Evolutionary conservation across 2,888 invertebrate genomes (phyloP).

Genomic region (Merodon equestris): DNA sequence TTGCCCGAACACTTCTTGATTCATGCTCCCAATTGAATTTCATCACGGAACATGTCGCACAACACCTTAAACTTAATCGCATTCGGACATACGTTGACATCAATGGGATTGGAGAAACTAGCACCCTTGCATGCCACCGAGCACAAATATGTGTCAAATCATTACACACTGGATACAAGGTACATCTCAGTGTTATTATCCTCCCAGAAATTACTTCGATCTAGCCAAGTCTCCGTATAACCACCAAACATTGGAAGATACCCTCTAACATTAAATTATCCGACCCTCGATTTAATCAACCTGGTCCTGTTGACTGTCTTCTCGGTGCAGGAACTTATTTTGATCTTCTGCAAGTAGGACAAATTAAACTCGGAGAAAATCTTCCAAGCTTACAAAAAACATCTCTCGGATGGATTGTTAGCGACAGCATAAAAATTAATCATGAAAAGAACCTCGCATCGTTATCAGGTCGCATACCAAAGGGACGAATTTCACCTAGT

Average conservation of each 20-base stretch:
- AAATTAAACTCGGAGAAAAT: constrained; percentile 42
- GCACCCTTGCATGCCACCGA: constrained; percentile 20
- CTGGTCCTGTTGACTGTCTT: constrained; percentile 40
- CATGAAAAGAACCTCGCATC: not conserved
- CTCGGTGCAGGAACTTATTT: constrained; percentile 54
- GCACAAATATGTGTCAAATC: constrained; percentile 25
- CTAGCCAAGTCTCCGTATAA: constrained; percentile 25
- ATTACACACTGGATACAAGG: constrained; percentile 14
- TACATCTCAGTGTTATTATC: constrained; percentile 30
- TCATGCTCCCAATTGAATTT: constrained; percentile 39
- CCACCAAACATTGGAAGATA: constrained; percentile 46
- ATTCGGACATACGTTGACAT: not conserved
- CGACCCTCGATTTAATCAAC: constrained; percentile 43
- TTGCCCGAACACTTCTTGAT: constrained; percentile 7
- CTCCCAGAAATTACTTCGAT: constrained; percentile 32
- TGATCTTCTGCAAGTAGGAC: constrained; percentile 45
- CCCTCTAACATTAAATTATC: constrained; percentile 49
- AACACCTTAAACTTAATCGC: not conserved
- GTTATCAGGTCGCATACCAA: constrained; percentile 8
- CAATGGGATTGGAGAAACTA: constrained; percentile 21
- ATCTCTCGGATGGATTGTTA: constrained; percentile 62
- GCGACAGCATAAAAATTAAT: constrained; percentile 25
- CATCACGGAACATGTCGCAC: constrained; percentile 2
- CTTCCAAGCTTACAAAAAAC: constrained; percentile 63
- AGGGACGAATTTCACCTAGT: not conserved